phyloP scores from a whole-genome alignment of 1,140 invertebrate genomes.

The Ceratosolen solmsi region DNA sequence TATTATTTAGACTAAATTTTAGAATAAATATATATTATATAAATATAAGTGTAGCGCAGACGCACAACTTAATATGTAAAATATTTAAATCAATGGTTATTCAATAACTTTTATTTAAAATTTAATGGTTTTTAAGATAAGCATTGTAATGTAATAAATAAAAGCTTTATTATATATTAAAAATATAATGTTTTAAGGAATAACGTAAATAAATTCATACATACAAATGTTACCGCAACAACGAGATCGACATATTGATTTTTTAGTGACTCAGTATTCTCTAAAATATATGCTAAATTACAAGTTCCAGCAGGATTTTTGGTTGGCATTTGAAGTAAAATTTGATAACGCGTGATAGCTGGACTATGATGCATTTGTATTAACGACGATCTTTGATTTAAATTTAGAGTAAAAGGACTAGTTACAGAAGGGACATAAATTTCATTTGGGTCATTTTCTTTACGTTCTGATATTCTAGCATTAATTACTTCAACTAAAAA shows the following conservation, averaged over 20 bases:
- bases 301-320: slow-evolving; percentile 68
- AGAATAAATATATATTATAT: no score
- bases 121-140: no score
- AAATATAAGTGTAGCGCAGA: no score
- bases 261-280: slow-evolving; percentile 64
- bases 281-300: slow-evolving; percentile 62
- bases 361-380: slow-evolving; percentile 76
- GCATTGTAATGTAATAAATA: no score
- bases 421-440: slow-evolving; percentile 77
- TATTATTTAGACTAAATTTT: no score
- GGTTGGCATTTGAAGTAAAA: slow-evolving; percentile 76
- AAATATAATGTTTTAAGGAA: no score
- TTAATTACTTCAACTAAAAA: slow-evolving; percentile 77
- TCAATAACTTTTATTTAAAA: not conserved
- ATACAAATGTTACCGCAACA: slow-evolving; percentile 71
- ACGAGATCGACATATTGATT: slow-evolving; percentile 69
- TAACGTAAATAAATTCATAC: slow-evolving; percentile 56
- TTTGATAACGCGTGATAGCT: slow-evolving; percentile 68
- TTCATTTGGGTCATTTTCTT: slow-evolving; percentile 74
- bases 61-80: not conserved
- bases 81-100: not conserved
- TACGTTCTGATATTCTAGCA: slow-evolving; percentile 75
- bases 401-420: slow-evolving; percentile 75
- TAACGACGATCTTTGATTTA: slow-evolving; percentile 77
- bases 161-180: not conserved